Conservation (phyloP, 2,797 vertebrate species). For the Malacoraja senta region DNA sequence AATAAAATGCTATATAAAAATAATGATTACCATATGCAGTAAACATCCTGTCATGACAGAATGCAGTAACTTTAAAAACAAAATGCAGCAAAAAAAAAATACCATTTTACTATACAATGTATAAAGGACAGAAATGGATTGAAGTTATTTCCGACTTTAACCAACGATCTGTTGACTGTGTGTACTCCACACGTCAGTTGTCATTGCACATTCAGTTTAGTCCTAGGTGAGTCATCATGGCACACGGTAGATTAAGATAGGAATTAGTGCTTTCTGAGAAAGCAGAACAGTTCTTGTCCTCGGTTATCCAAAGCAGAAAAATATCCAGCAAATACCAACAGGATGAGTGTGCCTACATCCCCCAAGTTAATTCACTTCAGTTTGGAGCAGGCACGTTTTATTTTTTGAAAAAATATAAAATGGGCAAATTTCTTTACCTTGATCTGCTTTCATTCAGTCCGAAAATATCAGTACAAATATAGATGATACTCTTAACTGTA, state of each 20-base stretch:
- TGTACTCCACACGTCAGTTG: constrained; percentile 16
- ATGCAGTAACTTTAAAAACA: constrained; percentile 53
- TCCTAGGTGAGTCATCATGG: constrained; percentile 21
- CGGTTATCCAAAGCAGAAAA: constrained; percentile 20
- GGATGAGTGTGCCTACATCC: neutral
- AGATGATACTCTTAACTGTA: constrained; percentile 32
- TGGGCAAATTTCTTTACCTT: constrained; percentile 14
- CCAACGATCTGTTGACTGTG: constrained; percentile 27
- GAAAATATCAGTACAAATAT: constrained; percentile 38
- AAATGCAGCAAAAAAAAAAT: constrained; percentile 57
- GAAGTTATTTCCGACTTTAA: constrained; percentile 48
- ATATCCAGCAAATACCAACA: constrained; percentile 31
- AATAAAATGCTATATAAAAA: constrained; percentile 61
- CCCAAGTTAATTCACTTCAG: neutral
- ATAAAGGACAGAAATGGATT: constrained; percentile 71
- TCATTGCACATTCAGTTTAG: constrained; percentile 37
- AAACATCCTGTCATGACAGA: constrained; percentile 48
- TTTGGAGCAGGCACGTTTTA: neutral
- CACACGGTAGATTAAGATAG: neutral
- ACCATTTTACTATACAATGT: constrained; percentile 57
- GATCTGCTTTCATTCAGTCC: constrained; percentile 38
- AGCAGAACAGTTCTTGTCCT: constrained; percentile 22
- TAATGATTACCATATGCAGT: constrained; percentile 58
- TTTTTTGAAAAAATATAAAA: constrained; percentile 30
- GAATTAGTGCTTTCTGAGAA: constrained; percentile 23